These are phyloP conservation scores for Adineta ricciae DNA, from an alignment of 2,888 invertebrate genomes.

Conservation along the genomic window DNA sequence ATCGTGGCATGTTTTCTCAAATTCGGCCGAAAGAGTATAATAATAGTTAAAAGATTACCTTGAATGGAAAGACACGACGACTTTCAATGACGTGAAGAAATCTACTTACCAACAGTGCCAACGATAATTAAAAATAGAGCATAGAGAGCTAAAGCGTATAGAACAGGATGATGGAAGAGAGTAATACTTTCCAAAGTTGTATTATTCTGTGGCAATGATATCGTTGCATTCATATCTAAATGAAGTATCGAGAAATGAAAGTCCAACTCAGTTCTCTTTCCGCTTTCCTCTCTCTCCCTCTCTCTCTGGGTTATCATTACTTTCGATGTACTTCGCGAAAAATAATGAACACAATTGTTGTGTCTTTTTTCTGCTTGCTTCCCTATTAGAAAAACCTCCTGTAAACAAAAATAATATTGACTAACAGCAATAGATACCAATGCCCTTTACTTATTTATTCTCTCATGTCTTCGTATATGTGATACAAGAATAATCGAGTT, in stretches of 20 bases:
- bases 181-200: background rate
- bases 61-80: background rate
- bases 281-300: no score
- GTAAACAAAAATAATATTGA: background rate
- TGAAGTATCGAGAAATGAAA: background rate
- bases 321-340: background rate
- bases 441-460: background rate
- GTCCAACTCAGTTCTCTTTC: no score
- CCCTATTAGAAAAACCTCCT: background rate
- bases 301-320: background rate
- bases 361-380: background rate
- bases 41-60: slow-evolving; percentile 27
- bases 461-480: background rate
- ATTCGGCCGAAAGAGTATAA: slow-evolving; percentile 13
- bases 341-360: background rate
- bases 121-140: background rate
- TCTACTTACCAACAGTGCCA: background rate
- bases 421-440: background rate
- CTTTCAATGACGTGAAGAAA: no score
- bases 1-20: slow-evolving; percentile 25
- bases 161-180: background rate
- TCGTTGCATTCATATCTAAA: background rate
- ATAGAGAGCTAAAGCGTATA: background rate
- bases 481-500: background rate
- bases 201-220: background rate